Conservation (phyloP, 2,888 invertebrate genomes). For the Sisyra nigra region DNA sequence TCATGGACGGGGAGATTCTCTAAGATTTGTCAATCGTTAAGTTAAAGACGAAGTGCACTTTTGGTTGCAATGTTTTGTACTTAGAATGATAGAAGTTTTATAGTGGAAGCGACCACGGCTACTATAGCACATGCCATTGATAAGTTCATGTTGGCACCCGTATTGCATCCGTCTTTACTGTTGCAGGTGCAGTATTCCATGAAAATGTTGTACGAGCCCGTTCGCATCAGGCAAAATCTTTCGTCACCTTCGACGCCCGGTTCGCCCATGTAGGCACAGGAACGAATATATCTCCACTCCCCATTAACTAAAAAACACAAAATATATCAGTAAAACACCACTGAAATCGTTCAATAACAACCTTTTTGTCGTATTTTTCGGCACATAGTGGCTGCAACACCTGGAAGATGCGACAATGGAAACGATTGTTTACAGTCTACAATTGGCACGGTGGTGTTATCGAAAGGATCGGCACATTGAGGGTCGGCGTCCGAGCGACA, state of each 20-base stretch:
- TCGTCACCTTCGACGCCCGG: slow-evolving; percentile 83
- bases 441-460: slow-evolving; percentile 74
- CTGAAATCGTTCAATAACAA: background rate
- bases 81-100: no score
- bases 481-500: slow-evolving; percentile 80
- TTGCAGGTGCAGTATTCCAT: slow-evolving; percentile 88
- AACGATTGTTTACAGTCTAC: slow-evolving; percentile 38
- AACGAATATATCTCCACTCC: slow-evolving; percentile 75
- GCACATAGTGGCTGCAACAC: slow-evolving; percentile 67
- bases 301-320: slow-evolving; percentile 64
- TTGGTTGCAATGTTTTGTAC: no score
- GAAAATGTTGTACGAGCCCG: slow-evolving; percentile 85
- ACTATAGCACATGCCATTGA: slow-evolving; percentile 10
- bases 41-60: no score
- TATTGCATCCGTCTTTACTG: slow-evolving; percentile 83
- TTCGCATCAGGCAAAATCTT: slow-evolving; percentile 77
- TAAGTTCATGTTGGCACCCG: slow-evolving; percentile 25
- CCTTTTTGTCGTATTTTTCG: slow-evolving; percentile 85
- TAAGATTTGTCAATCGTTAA: no score
- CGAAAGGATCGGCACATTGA: slow-evolving; percentile 84
- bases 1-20: no score
- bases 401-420: slow-evolving; percentile 47
- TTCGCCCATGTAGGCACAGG: slow-evolving; percentile 81
- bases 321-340: slow-evolving; percentile 8
- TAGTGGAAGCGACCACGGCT: background rate